phyloP scores from a whole-genome alignment of 2,113 vertebrate species.

The Gymnobelideus leadbeateri region DNA sequence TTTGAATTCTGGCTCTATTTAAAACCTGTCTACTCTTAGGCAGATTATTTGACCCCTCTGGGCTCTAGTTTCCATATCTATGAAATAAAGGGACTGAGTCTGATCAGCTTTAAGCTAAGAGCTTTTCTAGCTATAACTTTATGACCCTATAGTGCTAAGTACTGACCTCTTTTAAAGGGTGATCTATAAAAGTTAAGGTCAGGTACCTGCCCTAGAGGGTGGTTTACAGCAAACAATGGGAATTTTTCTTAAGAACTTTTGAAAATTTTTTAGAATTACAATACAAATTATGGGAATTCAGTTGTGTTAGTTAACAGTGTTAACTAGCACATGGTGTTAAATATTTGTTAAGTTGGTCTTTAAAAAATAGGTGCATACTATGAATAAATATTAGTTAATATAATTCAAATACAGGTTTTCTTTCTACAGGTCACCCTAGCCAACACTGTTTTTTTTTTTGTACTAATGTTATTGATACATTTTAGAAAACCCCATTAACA shows the following conservation, averaged over 20 bases:
- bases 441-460: neutral
- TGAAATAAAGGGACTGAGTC: neutral
- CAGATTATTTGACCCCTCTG: neutral
- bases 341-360: neutral
- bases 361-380: neutral
- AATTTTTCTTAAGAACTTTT: neutral
- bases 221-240: neutral
- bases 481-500: neutral
- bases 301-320: neutral
- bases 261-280: neutral
- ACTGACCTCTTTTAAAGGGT: neutral
- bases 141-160: neutral
- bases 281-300: neutral
- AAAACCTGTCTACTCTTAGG: neutral
- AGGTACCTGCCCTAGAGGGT: neutral
- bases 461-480: neutral
- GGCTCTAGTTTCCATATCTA: neutral
- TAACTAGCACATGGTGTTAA: neutral
- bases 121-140: neutral
- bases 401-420: neutral
- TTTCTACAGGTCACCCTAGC: neutral
- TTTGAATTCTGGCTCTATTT: constrained; percentile 1
- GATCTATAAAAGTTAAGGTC: neutral
- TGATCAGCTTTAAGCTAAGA: neutral
- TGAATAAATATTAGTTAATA: neutral